Conservation (phyloP, 2,888 invertebrate genomes). For the Aphodius granarius region DNA sequence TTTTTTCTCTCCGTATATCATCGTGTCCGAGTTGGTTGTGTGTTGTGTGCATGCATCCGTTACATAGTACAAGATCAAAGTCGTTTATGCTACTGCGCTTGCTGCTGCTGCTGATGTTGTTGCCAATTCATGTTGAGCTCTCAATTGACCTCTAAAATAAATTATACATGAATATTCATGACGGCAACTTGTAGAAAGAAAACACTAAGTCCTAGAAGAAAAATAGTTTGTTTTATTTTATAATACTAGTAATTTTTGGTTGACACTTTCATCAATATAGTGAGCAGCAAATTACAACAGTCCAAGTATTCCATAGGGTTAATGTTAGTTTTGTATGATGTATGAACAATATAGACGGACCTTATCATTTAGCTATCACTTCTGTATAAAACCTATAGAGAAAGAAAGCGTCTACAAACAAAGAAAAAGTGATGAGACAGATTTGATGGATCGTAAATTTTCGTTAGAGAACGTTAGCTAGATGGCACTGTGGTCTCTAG, state of each 20-base stretch:
- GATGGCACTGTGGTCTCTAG: not conserved
- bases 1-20: not conserved
- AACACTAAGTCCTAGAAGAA: not conserved
- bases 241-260: too few relatives aligned
- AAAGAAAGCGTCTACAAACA: not conserved
- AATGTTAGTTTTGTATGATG: too few relatives aligned
- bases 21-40: not conserved
- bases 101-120: not conserved
- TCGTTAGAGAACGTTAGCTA: not conserved
- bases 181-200: not conserved
- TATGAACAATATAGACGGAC: too few relatives aligned
- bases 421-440: not conserved
- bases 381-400: not conserved
- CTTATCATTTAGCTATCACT: too few relatives aligned
- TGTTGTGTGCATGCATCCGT: constrained; percentile 5
- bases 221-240: not conserved
- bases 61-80: constrained; percentile 14
- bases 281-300: too few relatives aligned
- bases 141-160: not conserved
- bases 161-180: not conserved
- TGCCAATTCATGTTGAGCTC: not conserved
- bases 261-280: too few relatives aligned
- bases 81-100: not conserved
- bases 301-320: too few relatives aligned
- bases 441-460: not conserved